phyloP scores from a whole-genome alignment of 2,888 invertebrate species.

The Drosophila basisetae region DNA sequence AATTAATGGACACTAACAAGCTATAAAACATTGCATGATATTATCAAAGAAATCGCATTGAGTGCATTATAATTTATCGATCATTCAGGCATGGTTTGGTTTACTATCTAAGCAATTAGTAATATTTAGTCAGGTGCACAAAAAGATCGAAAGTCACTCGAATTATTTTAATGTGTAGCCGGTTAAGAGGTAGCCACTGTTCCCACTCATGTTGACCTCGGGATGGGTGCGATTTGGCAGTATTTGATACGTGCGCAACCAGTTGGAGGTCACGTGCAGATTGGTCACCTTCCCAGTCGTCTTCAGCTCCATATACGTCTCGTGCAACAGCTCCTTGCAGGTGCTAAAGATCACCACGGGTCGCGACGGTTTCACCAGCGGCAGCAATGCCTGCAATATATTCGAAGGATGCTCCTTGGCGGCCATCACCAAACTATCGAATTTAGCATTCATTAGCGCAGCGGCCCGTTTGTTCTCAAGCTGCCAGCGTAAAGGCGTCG shows the following conservation, averaged over 20 bases:
- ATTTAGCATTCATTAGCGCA: constrained; percentile 87
- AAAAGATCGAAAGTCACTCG: background rate
- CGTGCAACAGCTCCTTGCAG: constrained; percentile 93
- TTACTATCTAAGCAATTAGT: constrained; percentile 16
- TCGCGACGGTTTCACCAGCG: constrained; percentile 92
- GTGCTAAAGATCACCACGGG: constrained; percentile 94
- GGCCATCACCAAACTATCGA: constrained; percentile 91
- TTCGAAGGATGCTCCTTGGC: constrained; percentile 94
- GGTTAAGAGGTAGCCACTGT: constrained; percentile 94
- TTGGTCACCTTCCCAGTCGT: constrained; percentile 90
- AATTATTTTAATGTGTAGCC: constrained; percentile 86
- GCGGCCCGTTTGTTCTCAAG: constrained; percentile 89
- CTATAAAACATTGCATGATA: constrained; percentile 57
- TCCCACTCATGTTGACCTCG: constrained; percentile 94
- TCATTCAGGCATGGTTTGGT: constrained; percentile 1
- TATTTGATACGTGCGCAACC: constrained; percentile 96
- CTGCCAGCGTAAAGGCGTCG: constrained; percentile 87
- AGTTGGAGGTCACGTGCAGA: constrained; percentile 93
- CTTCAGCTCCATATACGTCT: constrained; percentile 92
- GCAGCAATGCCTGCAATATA: constrained; percentile 90
- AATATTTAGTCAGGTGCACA: background rate
- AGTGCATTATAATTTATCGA: constrained; percentile 12
- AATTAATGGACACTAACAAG: background rate
- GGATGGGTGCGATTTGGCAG: constrained; percentile 97
- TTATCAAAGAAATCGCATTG: constrained; percentile 50